A percentile compares a stretch with the other conserved stretches of the same genome.
Evolutionary conservation across 1,140 invertebrate species (phyloP).

Genomic region (Drosophila nigromelanica): DNA sequence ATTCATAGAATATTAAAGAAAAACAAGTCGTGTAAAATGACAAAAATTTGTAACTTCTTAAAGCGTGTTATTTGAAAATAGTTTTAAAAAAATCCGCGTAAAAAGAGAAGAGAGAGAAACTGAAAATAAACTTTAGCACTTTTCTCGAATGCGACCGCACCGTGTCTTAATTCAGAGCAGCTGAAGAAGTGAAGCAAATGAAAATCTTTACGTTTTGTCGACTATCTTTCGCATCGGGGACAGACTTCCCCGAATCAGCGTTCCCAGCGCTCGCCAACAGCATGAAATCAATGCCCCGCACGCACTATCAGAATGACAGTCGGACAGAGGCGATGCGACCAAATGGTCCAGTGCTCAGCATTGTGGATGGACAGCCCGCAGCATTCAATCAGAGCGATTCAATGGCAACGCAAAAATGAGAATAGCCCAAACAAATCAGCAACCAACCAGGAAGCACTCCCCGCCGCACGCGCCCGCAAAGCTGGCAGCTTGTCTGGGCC

Average conservation of each 20-base stretch:
- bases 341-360: background rate
- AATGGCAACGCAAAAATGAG: slow-evolving; percentile 43
- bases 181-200: slow-evolving; percentile 3
- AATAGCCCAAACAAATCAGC: slow-evolving; percentile 36
- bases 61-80: no score
- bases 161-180: background rate
- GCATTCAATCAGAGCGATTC: slow-evolving; percentile 54
- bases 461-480: background rate
- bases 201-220: background rate
- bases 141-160: background rate
- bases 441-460: background rate
- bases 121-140: no score
- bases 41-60: no score
- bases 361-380: slow-evolving; percentile 11
- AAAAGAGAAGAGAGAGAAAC: no score
- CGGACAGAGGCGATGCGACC: slow-evolving; percentile 5
- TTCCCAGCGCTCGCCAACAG: slow-evolving; percentile 10
- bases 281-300: slow-evolving; percentile 24
- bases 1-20: no score
- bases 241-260: slow-evolving; percentile 11
- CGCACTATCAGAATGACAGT: slow-evolving; percentile 4
- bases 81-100: no score
- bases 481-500: slow-evolving; percentile 45
- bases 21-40: no score
- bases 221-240: background rate